Conservation (phyloP, 2,113 vertebrate species). For the Mionectes macconnelli region DNA sequence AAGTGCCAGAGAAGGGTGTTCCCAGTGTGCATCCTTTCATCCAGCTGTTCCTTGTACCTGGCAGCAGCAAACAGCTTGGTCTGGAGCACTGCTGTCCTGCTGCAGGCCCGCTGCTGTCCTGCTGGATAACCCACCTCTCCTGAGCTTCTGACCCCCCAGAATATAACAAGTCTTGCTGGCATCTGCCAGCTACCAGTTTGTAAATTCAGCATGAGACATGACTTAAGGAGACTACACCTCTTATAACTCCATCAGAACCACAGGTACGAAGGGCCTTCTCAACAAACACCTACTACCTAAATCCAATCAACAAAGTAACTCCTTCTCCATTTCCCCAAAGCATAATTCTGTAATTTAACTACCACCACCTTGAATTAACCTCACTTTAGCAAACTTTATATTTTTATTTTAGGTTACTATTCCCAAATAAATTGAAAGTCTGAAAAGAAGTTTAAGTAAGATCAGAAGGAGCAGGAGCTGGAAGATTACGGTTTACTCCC, state of each 20-base stretch:
- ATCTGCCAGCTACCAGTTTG: not conserved
- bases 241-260: not conserved
- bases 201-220: not conserved
- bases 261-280: not conserved
- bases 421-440: not conserved
- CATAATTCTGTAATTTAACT: not conserved
- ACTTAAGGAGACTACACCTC: not conserved
- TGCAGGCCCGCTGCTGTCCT: fast-evolving
- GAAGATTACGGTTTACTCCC: not conserved
- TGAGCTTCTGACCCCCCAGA: not conserved
- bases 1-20: not conserved
- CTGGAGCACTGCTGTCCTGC: no score
- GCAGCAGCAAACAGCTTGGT: not conserved
- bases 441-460: not conserved
- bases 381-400: not conserved
- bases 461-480: not conserved
- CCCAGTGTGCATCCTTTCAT: not conserved
- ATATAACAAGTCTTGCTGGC: not conserved
- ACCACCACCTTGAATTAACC: not conserved
- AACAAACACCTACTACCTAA: not conserved
- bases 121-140: not conserved
- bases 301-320: not conserved
- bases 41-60: not conserved
- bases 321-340: not conserved
- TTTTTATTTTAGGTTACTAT: not conserved